Percentiles rank a stretch among this genome's conserved stretches.
Evolutionary conservation across 2,888 invertebrate genomes (phyloP).

Genomic region (Aleiodes alternator): DNA sequence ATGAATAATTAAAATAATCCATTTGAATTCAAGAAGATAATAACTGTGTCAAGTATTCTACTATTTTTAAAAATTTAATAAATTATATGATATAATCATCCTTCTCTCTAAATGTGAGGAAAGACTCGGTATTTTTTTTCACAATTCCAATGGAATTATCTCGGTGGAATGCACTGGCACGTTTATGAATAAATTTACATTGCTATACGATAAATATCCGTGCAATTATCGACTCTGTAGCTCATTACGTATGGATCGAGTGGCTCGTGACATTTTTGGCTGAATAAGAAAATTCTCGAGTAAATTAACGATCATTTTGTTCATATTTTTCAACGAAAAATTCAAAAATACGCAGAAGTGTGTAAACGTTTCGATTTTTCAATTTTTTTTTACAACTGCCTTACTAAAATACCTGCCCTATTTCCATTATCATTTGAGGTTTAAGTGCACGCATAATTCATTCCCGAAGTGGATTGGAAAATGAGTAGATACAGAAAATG

Average conservation of each 20-base stretch:
- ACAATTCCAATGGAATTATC: slow-evolving; percentile 6
- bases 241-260: slow-evolving; percentile 5
- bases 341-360: neutral
- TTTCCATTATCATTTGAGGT: slow-evolving; percentile 43
- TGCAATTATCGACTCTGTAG: neutral
- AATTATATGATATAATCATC: neutral
- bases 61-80: neutral
- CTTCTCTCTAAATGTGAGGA: slow-evolving; percentile 7
- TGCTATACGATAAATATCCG: neutral
- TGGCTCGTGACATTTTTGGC: neutral
- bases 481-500: neutral
- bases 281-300: neutral
- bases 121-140: neutral
- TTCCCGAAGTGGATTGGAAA: neutral
- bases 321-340: neutral
- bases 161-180: slow-evolving; percentile 3
- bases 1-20: no score
- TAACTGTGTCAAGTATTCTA: no score
- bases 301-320: neutral
- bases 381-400: neutral
- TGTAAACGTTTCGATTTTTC: neutral
- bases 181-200: slow-evolving; percentile 30
- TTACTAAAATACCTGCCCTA: slow-evolving; percentile 9
- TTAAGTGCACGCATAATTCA: slow-evolving; percentile 38
- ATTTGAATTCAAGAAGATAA: no score